Conservation (phyloP, 2,888 invertebrate genomes). For the Chymomyza fuscimana region DNA sequence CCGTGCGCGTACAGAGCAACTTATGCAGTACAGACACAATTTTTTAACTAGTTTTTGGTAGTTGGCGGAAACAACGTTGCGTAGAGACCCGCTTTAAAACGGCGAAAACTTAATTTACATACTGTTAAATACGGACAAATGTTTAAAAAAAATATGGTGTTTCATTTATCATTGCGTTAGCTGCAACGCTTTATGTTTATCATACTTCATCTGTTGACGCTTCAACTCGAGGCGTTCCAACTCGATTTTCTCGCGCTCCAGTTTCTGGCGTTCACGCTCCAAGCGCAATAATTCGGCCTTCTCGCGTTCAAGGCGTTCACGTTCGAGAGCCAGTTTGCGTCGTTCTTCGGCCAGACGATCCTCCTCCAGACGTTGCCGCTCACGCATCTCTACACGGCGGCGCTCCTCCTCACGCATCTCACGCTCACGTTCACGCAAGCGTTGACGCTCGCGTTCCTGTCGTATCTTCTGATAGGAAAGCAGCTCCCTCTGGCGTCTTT, state of each 20-base stretch:
- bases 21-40: conserved; percentile 1
- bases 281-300: conserved; percentile 90
- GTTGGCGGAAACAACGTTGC: conserved; percentile 51
- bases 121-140: conserved; percentile 52
- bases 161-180: conserved; percentile 25
- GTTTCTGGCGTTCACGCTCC: conserved; percentile 90
- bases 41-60: background rate
- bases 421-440: conserved; percentile 90
- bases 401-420: conserved; percentile 89
- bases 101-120: conserved; percentile 55
- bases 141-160: conserved; percentile 52
- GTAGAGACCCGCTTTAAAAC: conserved; percentile 10
- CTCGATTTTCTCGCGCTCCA: conserved; percentile 87
- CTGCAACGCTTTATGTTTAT: conserved; percentile 49
- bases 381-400: conserved; percentile 88
- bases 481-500: conserved; percentile 82
- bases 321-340: conserved; percentile 89
- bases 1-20: conserved; percentile 5
- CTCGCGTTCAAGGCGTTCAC: conserved; percentile 92
- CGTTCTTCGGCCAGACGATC: conserved; percentile 89
- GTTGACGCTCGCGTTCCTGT: conserved; percentile 88
- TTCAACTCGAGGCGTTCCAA: conserved; percentile 91
- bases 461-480: conserved; percentile 90
- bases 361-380: conserved; percentile 91
- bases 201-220: conserved; percentile 87